Base-by-base conservation (phyloP, 2,113 vertebrate species). In the Puffinus mauretanicus region DNA sequence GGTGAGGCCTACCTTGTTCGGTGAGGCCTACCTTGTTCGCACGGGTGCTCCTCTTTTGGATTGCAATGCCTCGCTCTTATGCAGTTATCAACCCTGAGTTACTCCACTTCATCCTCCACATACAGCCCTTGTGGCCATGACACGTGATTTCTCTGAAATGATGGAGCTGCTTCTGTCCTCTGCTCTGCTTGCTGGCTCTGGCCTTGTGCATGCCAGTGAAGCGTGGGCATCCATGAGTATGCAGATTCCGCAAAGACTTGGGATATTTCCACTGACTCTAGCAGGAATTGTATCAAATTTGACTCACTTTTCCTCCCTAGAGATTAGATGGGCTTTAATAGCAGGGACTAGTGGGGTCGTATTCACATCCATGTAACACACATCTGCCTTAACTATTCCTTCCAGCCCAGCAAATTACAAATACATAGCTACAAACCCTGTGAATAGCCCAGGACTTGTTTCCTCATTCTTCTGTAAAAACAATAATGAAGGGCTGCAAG, bases 141-240 rank as follows among this genome's bases (percentile, higher is more conserved):
- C 10, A 13, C 8, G 27, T 40, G 30, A n/a, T 60, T 87, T 46
- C 72, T 62, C n/a, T 44, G 57, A 72, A 77, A 30, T 11, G 24
- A 22, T 21, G 30, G 55, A 86, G 24, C 16, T 55, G 32, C 32
- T 71, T 52, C 62, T 60, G 40, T 73, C 25, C 40, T 80, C 16
- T 21, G 10, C 54, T 60, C 4, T 44, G 42, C 24, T 57, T 54
- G 21, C 11, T 69, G 24, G 22, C 4, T 15, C 18, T 73, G 65
- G 30, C n/a, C 51, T 70, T 58, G 24, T 46, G 11, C 3, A 13
- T 9, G 22, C 16, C 51, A 42, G n/a, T 16, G 60, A 79, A 82
- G 10, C 0, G 0, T 44, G 9, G 36, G 5, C 25, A 61, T 49
- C 32, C 34, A 70, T 8, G 25, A 44, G 6, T 38, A 36, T 17